Evolutionary conservation across 1,140 invertebrate species (phyloP), one percentile per base, ranked within the genome.

Genomic region (Homarus americanus): DNA sequence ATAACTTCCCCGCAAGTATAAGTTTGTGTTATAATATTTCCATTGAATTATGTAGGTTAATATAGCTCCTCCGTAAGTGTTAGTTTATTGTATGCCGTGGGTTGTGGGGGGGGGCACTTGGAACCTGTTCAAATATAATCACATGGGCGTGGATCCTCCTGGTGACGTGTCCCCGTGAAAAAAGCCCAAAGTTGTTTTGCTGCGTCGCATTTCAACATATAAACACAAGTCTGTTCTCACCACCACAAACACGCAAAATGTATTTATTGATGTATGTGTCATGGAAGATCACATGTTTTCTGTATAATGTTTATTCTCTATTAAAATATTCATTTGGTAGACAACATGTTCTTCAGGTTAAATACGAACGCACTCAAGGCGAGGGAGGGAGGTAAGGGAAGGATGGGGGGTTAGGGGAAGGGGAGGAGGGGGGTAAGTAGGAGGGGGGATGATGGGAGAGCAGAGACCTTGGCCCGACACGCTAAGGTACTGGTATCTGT

Each of bases 401-500:
- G 73, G 41, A 38, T 12, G 9, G 84, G 15, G 7, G 36, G 32
- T 1, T 32, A 32, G 58, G 38, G 34, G 34, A 63, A 28, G 36
- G 38, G 63, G 10, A 7, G 34, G 82, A 66, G 32, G 49, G 72
- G 40, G 34, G 40, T 24, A 34, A 40, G 40, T 28, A 10, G 32
- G 83, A 36, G 9, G 20, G n/a, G 28, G 28, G 69, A 28, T 24
- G 20, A 41, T 28, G 49, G 63, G 36, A 44, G 73, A 20, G 72
- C 41, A 78, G 73, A 87, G 84, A 87, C 84, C 84, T 87, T 87
- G 84, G 84, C 84, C 84, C 41, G 41, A 49, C 69, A 76, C 41
- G 75, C 41, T 44, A 36, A 49, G 83, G 66, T 78, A 38, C 75
- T 83, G 82, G 72, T 87, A 87, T 87, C 69, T 87, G 84, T 87